Conservation (phyloP, 2,888 invertebrate species). For the Calliopum simillimum region DNA sequence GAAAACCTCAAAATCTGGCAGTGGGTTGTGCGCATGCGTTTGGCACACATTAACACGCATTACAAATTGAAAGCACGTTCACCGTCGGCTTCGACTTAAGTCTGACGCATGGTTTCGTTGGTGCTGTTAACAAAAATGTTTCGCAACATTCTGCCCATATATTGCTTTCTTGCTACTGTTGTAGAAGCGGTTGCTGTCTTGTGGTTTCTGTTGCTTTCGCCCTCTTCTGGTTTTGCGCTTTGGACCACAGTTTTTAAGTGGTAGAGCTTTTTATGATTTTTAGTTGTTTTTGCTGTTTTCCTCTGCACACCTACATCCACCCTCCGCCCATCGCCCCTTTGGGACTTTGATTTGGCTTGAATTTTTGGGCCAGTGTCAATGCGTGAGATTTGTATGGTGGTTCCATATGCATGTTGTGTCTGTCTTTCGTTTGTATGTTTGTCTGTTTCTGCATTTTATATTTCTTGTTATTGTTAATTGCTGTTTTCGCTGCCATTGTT, state of each 20-base stretch:
- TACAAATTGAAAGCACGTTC: slow-evolving; percentile 31
- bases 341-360: slow-evolving; percentile 7
- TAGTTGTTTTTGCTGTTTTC: not conserved
- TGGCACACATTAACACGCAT: slow-evolving; percentile 20
- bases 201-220: not conserved
- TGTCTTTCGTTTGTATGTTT: slow-evolving; percentile 25
- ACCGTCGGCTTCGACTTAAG: too few relatives aligned
- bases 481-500: slow-evolving; percentile 7
- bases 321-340: not conserved
- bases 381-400: slow-evolving; percentile 18
- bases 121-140: slow-evolving; percentile 23
- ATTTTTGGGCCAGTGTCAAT: slow-evolving; percentile 43
- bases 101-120: not conserved
- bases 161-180: slow-evolving; percentile 5
- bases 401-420: too few relatives aligned
- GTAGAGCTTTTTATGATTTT: not conserved
- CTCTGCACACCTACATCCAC: not conserved
- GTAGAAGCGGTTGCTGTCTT: slow-evolving; percentile 11
- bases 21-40: slow-evolving; percentile 28
- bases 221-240: not conserved
- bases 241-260: not conserved
- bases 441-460: not conserved
- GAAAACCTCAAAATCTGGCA: too few relatives aligned
- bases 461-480: slow-evolving; percentile 19
- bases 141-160: slow-evolving; percentile 29